Evolutionary conservation across 2,113 vertebrate species (phyloP).

Genomic region (Circaetus cinerascens): DNA sequence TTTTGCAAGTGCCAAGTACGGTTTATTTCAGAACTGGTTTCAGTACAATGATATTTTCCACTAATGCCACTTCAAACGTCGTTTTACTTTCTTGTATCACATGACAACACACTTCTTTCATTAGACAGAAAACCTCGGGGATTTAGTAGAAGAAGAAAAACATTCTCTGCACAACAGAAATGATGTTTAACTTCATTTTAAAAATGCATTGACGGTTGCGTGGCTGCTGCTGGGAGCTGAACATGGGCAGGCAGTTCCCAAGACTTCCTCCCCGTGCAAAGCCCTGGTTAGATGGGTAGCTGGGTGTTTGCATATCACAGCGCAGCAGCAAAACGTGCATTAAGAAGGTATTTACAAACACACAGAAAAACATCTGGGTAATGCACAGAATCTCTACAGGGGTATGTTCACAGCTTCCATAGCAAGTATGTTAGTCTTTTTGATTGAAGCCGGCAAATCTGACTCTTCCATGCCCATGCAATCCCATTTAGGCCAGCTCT

Average conservation of each 20-base stretch:
- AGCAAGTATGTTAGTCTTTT: rapidly evolving
- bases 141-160: not conserved
- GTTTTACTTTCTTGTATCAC: not conserved
- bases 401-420: not conserved
- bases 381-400: not conserved
- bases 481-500: not conserved
- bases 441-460: not conserved
- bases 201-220: rapidly evolving
- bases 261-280: not conserved
- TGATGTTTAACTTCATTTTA: not conserved
- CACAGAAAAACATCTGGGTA: not conserved
- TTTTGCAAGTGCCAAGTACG: slow-evolving; percentile 1
- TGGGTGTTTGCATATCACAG: not conserved
- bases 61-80: not conserved
- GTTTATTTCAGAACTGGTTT: slow-evolving; percentile 32
- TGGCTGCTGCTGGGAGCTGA: not conserved
- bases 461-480: not conserved
- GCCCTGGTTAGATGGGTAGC: not conserved
- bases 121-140: not conserved
- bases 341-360: not conserved
- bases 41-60: slow-evolving; percentile 28
- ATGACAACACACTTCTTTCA: slow-evolving; percentile 20
- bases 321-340: not conserved
- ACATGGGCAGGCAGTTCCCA: not conserved
- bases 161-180: not conserved